Evolutionary conservation across 2,113 vertebrate genomes (phyloP).

Genomic region (Microtus oregoni): DNA sequence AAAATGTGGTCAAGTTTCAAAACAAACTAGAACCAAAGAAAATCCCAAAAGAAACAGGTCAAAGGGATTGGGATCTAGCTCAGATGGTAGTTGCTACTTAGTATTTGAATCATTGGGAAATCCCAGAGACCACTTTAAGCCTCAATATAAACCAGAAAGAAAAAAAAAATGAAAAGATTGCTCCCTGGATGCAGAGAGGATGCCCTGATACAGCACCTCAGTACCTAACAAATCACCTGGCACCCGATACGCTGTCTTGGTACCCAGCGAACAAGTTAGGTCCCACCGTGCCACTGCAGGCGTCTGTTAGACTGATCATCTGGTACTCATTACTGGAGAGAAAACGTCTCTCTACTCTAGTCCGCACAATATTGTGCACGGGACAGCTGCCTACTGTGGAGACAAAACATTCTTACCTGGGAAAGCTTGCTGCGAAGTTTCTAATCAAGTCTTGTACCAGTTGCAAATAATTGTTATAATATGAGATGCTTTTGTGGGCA

Average conservation of each 20-base stretch:
- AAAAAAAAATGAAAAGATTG: neutral
- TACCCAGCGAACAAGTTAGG: neutral
- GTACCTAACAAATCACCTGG: neutral
- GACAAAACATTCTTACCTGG: constrained; percentile 48
- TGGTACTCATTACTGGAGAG: neutral
- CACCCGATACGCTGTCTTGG: neutral
- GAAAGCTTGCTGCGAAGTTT: constrained; percentile 67
- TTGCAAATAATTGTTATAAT: constrained; percentile 63
- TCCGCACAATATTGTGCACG: too few relatives aligned
- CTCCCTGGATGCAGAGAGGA: neutral
- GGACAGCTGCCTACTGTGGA: neutral
- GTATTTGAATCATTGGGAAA: neutral
- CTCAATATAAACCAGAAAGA: neutral
- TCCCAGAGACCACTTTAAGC: neutral
- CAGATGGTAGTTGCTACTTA: neutral
- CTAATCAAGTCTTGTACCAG: constrained; percentile 57
- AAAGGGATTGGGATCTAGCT: neutral
- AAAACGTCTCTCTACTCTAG: neutral
- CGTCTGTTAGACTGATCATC: neutral
- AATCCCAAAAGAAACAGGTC: neutral
- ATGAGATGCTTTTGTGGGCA: constrained; percentile 59
- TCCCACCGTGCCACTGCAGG: neutral
- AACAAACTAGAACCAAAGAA: neutral
- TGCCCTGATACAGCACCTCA: neutral
- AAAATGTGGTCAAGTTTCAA: neutral